Base-by-base conservation (phyloP, 2,113 vertebrate genomes). In the Oplegnathus fasciatus region DNA sequence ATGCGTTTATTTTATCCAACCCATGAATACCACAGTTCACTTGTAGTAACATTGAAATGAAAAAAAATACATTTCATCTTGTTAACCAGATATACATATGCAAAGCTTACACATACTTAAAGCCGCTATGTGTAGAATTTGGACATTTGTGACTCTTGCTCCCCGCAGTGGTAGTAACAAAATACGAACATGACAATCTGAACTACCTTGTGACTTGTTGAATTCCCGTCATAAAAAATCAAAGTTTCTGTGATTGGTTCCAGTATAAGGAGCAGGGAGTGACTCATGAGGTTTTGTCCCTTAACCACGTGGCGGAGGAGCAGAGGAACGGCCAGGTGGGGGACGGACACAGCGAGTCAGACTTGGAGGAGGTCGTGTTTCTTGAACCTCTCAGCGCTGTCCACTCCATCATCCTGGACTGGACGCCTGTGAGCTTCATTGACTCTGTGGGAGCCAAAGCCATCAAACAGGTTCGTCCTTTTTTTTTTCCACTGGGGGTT, bases 381-480 rank as follows among this genome's bases (percentile, higher is more conserved):
- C 93, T 98, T 76, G 90, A 95, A 5, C 93, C 93, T 0, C 85
- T 93, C 24, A 14, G 89, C 11, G 80, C 89, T 0, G 70, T 97
- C 77, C 97, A 97, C 87, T 95, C 96, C 62, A 75, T 99, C 89
- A 94, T 99, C 90, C 94, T 99, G 91, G 98, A 99, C 94, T 98
- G 99, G 78, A 95, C 96, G 0, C 92, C 97, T 0, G 97, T 96
- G 88, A 97, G 96, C 94, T 99, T 99, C 83, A 94, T 99, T 8
- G 98, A 99, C 92, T 98, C 98, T 1, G 98, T 99, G 66, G 98
- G 97, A 89, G 97, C 96, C 10, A 99, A 99, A 95, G 95, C 96
- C 80, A 80, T 99, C 78, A 97, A 97, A 90, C 95, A 96, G 55
- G 98, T 94, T 70, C 9, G 5, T 26, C 26, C 4, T 58, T 68